Evolutionary conservation across 2,113 vertebrate genomes (phyloP).

Genomic region (Enhydra lutris): DNA sequence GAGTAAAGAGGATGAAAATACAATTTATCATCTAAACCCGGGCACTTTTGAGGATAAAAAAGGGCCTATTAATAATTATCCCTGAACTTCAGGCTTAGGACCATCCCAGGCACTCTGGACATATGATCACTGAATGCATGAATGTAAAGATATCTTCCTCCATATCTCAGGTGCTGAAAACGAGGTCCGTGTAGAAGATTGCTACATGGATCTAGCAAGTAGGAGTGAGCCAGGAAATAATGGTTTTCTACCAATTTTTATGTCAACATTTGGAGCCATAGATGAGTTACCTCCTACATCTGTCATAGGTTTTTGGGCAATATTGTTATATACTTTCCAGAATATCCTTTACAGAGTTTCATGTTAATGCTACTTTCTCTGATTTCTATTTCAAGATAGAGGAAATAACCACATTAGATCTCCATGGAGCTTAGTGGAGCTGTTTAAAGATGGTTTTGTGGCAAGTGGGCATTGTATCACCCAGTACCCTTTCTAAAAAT

Average conservation of each 20-base stretch:
- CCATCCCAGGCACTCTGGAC: not conserved
- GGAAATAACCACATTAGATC: not conserved
- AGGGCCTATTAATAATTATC: not conserved
- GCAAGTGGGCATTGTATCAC: not conserved
- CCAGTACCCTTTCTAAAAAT: not conserved
- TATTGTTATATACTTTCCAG: not conserved
- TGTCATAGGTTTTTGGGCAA: not conserved
- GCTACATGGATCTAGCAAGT: not conserved
- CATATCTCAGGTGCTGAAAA: not conserved
- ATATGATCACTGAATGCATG: not conserved
- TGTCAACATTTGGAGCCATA: not conserved
- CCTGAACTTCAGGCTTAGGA: not conserved
- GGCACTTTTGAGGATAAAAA: not conserved
- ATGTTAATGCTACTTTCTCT: not conserved
- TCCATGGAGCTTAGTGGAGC: not conserved
- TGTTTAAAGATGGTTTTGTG: not conserved
- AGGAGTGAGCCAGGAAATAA: not conserved
- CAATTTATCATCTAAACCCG: not conserved
- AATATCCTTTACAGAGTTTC: not conserved
- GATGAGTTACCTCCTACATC: not conserved
- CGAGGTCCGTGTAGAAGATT: not conserved
- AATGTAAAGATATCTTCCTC: not conserved
- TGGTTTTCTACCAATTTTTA: not conserved
- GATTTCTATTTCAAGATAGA: conserved; percentile 1
- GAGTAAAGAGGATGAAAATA: not conserved